phyloP scores from a whole-genome alignment of 2,888 invertebrate species.

The Drosophila quinaria region DNA sequence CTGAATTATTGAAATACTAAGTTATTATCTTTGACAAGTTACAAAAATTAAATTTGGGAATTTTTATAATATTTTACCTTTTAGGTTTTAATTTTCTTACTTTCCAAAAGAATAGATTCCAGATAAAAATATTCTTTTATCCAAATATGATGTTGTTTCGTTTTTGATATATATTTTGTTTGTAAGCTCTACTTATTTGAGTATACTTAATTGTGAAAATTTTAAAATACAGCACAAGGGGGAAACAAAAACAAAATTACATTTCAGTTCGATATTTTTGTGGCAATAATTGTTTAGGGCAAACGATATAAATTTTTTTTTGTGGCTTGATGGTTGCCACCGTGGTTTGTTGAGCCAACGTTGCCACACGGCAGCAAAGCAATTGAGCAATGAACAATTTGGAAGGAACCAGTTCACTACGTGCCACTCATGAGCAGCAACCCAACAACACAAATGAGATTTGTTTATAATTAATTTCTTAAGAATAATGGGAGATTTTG shows the following conservation, averaged over 20 bases:
- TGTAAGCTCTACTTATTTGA: neutral
- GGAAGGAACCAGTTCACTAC: too few relatives aligned
- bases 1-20: neutral
- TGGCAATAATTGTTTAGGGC: neutral
- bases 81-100: neutral
- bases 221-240: neutral
- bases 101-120: neutral
- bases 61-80: neutral
- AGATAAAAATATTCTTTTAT: neutral
- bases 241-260: neutral
- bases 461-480: slow-evolving; percentile 1
- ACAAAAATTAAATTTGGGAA: neutral
- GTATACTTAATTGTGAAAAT: neutral
- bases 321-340: too few relatives aligned
- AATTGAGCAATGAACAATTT: too few relatives aligned
- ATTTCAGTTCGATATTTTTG: neutral
- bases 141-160: neutral
- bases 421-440: too few relatives aligned
- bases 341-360: too few relatives aligned
- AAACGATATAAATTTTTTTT: neutral
- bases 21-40: neutral
- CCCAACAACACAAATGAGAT: too few relatives aligned
- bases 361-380: too few relatives aligned
- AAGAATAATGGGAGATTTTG: slow-evolving; percentile 70
- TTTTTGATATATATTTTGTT: neutral